Evolutionary conservation across 2,888 invertebrate species (phyloP).

Genomic region (Chrysolina haemoptera): DNA sequence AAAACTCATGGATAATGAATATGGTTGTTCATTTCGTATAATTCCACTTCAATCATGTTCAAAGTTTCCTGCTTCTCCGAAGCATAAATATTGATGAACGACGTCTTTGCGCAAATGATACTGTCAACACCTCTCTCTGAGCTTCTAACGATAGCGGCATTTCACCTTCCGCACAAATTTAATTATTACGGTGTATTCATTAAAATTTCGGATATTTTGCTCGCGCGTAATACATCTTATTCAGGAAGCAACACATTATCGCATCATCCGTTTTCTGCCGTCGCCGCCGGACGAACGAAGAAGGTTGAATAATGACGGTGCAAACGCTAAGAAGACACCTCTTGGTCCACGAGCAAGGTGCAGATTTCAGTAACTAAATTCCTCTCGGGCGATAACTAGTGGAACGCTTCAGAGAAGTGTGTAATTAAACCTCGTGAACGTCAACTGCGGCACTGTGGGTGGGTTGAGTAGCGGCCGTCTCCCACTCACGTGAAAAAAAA

Average conservation of each 20-base stretch:
- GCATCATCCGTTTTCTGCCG: constrained; percentile 30
- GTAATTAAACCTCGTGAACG: no score
- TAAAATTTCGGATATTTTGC: constrained; percentile 21
- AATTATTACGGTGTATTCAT: constrained; percentile 7
- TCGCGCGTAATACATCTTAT: constrained; percentile 17
- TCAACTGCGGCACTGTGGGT: no score
- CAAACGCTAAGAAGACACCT: constrained; percentile 59
- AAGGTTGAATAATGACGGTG: constrained; percentile 26
- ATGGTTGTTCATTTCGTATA: not conserved
- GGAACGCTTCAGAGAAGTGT: no score
- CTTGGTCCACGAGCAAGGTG: no score
- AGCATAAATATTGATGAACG: not conserved
- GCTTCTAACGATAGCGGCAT: not conserved
- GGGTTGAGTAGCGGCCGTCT: no score
- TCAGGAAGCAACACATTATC: constrained; percentile 40
- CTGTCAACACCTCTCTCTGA: not conserved
- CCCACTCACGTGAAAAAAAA: no score
- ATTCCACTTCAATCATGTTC: not conserved
- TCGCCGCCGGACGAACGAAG: constrained; percentile 11
- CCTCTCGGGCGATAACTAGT: no score
- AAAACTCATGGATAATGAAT: not conserved
- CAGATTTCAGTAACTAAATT: no score
- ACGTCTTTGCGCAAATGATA: not conserved
- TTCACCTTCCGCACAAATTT: not conserved
- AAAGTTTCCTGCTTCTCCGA: not conserved